Percentiles rank a stretch among this genome's conserved stretches.
phyloP scores from a whole-genome alignment of 2,797 vertebrate species.

The Hypotaenidia okinawae region DNA sequence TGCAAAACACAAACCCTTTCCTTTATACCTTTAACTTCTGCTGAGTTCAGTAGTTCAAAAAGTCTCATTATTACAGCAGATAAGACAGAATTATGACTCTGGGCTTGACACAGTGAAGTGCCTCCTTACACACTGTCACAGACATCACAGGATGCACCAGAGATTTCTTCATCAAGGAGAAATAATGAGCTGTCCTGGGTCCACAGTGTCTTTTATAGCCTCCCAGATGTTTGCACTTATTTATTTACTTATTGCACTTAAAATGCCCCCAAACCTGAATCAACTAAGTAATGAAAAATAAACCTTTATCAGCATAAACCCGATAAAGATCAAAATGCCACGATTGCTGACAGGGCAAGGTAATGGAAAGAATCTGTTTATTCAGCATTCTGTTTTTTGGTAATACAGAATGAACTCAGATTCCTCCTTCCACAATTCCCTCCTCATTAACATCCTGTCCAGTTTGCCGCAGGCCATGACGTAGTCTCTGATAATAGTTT shows the following conservation, averaged over 20 bases:
- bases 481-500: conserved; percentile 55
- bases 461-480: conserved; percentile 59
- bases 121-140: conserved; percentile 59
- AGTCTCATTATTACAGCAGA: conserved; percentile 30
- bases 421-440: conserved; percentile 24
- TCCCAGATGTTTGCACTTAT: conserved; percentile 33
- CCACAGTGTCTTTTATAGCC: conserved; percentile 29
- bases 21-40: conserved; percentile 1
- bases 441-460: conserved; percentile 50
- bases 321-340: conserved; percentile 45
- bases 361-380: conserved; percentile 46
- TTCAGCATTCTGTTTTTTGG: conserved; percentile 34
- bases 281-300: conserved; percentile 5
- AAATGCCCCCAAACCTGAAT: neutral
- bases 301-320: conserved; percentile 26
- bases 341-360: conserved; percentile 9
- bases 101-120: conserved; percentile 38
- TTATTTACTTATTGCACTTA: conserved; percentile 9
- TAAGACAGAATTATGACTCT: conserved; percentile 33
- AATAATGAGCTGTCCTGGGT: conserved; percentile 70
- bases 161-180: conserved; percentile 51
- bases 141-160: conserved; percentile 51
- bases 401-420: neutral
- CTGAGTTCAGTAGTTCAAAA: conserved; percentile 31
- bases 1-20: neutral